phyloP scores from a whole-genome alignment of 2,888 invertebrate genomes.

The Scelioninae gen. 1 region DNA sequence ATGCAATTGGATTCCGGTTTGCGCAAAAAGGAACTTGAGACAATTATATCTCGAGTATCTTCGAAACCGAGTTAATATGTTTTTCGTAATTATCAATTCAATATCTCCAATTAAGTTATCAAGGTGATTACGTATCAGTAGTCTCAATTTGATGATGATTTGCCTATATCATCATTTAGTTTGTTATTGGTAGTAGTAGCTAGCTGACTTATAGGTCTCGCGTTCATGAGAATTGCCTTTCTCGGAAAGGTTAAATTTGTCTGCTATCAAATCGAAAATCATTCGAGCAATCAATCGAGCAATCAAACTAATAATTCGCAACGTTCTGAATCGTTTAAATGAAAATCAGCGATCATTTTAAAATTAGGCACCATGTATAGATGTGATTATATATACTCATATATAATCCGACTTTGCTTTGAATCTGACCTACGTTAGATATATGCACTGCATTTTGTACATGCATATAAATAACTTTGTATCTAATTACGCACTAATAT shows the following conservation, averaged over 20 bases:
- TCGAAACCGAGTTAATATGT: too few species aligned
- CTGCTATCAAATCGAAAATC: too few species aligned
- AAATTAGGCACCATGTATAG: slow-evolving; percentile 29
- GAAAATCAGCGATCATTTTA: slow-evolving; percentile 19
- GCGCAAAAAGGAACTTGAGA: too few species aligned
- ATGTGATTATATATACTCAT: slow-evolving; percentile 30
- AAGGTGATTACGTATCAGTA: slow-evolving; percentile 14
- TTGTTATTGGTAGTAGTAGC: neutral
- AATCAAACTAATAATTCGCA: too few species aligned
- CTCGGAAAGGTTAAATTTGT: too few species aligned
- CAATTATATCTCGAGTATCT: too few species aligned
- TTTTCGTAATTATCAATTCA: slow-evolving; percentile 1
- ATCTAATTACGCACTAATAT: slow-evolving; percentile 53
- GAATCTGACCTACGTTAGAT: slow-evolving; percentile 46
- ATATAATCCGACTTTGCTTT: slow-evolving; percentile 57
- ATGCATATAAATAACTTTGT: slow-evolving; percentile 55
- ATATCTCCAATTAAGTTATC: slow-evolving; percentile 33
- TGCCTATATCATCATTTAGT: slow-evolving; percentile 29
- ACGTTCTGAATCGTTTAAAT: too few species aligned
- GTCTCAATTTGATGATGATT: slow-evolving; percentile 37
- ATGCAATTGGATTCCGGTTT: too few species aligned
- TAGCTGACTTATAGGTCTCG: slow-evolving; percentile 3
- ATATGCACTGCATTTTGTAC: slow-evolving; percentile 47
- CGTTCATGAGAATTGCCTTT: slow-evolving; percentile 4
- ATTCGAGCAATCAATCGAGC: too few species aligned